Conservation (phyloP, 2,113 vertebrate genomes). For the Bubo bubo region DNA sequence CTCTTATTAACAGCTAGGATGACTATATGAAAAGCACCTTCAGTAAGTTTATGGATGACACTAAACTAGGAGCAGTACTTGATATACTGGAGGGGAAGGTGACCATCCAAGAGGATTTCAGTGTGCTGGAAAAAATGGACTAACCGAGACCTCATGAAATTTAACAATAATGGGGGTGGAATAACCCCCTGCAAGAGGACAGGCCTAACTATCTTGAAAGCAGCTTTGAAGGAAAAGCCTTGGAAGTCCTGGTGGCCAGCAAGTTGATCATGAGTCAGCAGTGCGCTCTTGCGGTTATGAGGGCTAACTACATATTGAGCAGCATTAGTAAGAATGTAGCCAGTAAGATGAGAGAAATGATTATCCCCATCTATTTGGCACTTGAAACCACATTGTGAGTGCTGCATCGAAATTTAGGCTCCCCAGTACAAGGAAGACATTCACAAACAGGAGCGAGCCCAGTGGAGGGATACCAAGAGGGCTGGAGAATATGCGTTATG, state of each 20-base stretch:
- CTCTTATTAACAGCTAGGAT: background rate
- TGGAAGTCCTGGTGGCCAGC: background rate
- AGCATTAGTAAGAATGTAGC: accelerated
- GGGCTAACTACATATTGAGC: background rate
- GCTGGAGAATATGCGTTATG: background rate
- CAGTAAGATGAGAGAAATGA: background rate
- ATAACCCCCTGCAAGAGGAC: background rate
- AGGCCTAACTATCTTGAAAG: background rate
- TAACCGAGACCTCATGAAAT: background rate
- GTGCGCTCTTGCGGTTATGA: background rate
- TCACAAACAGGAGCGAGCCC: background rate
- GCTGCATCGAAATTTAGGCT: background rate
- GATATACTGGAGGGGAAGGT: background rate
- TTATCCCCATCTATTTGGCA: background rate
- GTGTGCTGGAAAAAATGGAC: background rate
- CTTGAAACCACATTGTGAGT: background rate
- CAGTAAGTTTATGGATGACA: background rate
- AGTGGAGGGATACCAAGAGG: background rate
- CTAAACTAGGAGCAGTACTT: background rate
- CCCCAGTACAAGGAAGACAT: background rate
- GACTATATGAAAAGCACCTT: background rate
- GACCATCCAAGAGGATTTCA: background rate
- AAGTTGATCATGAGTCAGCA: background rate
- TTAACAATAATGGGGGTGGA: background rate
- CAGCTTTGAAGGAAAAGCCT: background rate